Base-by-base conservation (phyloP, 2,888 invertebrate genomes). In the Heliconius aoede region DNA sequence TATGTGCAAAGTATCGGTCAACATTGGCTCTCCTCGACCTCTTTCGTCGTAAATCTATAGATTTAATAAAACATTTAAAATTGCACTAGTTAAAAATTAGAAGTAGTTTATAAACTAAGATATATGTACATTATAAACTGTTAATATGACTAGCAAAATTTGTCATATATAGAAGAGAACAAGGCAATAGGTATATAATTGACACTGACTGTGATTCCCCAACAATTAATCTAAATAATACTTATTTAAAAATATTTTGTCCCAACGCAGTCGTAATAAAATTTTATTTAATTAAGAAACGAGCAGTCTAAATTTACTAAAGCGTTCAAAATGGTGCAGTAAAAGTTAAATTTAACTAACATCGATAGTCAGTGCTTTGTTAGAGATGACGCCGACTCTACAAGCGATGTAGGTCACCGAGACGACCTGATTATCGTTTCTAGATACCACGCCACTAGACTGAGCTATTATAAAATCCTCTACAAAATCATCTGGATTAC, bases 351-450 rank as follows among this genome's bases (percentile, higher is more conserved):
- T 72, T 64, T 58, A 69, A 88, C 90, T 82, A 86, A 95, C 95
- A 83, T 95, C 90, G 73, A 95, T 90, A 24, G 85, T 89, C 24
- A 95, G 83, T 30, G 83, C 81, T 82, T 90, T 92, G 26, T 89
- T 85, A 7, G 86, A 81, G 79, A 95, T 90, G 21, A 92, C 88
- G 55, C 92, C 91, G 72, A 92, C 91, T 81, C 84, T 86, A 76
- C 91, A 90, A 5, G 95, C 95, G 30, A 91, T 91, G 80, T 95
- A 95, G 11, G 91, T 91, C 30, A 95, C 86, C 18, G 90, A 90
- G 46, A 95, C 89, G 0, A 94, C 93, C 85, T 93, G 88, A 75
- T 91, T 91, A 36, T 94, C 93, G 80, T 91, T 85, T 76, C 95
- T 88, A 24, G 82, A 83, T 46, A 95, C 90, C 18, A 89, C 87